A percentile compares a stretch with the other conserved stretches of the same genome.
These are phyloP conservation scores for Stictonetta naevosa DNA, from an alignment of 2,113 vertebrate genomes.

Conservation along the genomic window DNA sequence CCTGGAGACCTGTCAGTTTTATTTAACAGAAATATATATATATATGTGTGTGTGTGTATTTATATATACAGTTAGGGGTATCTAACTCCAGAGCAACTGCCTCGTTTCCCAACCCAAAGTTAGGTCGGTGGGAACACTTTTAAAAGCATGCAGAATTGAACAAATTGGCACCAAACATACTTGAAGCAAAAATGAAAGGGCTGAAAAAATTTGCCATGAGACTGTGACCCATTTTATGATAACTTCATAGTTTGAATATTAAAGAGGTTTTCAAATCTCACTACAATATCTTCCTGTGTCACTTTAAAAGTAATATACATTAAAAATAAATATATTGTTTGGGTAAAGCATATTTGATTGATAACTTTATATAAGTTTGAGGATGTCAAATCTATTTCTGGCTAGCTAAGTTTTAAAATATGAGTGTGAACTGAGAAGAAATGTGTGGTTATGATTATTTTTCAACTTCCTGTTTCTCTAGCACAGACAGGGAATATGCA, in stretches of 20 bases:
- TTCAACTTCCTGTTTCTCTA: background rate
- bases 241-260: background rate
- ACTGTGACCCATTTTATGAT: background rate
- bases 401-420: background rate
- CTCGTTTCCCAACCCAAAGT: background rate
- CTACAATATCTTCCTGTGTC: background rate
- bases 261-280: background rate
- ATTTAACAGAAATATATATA: background rate
- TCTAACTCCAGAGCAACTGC: background rate
- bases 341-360: background rate
- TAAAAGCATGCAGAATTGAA: background rate
- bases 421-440: background rate
- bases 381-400: background rate
- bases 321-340: background rate
- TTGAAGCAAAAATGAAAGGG: background rate
- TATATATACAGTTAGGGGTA: background rate
- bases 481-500: background rate
- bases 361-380: background rate
- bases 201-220: background rate
- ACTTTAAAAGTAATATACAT: background rate
- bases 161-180: background rate
- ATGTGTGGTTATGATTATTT: background rate
- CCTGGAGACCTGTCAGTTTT: slow-evolving; percentile 25
- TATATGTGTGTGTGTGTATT: background rate
- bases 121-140: background rate